phyloP scores from a whole-genome alignment of 2,113 vertebrate species.

The Grus americana region DNA sequence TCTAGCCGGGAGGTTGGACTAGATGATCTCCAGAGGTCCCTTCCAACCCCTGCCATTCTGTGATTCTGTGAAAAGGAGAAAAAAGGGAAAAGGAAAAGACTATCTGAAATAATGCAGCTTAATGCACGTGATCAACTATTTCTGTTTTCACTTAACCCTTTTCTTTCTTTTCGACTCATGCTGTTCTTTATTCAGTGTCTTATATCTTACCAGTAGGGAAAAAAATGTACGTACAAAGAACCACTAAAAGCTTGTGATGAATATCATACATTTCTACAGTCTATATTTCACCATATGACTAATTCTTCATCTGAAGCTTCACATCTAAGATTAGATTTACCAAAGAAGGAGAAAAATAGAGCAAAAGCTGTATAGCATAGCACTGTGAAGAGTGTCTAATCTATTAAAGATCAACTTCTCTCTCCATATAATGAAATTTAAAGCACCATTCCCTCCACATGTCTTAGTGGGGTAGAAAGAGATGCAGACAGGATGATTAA shows the following conservation, averaged over 20 bases:
- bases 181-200: background rate
- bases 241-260: fast-evolving
- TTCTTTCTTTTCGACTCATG: background rate
- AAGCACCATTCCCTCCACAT: background rate
- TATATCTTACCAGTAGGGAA: background rate
- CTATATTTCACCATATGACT: background rate
- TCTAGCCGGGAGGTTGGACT: too few species aligned
- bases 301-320: background rate
- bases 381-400: background rate
- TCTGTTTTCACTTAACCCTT: background rate
- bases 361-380: background rate
- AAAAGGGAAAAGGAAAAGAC: background rate
- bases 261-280: background rate
- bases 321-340: background rate
- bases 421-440: background rate
- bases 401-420: background rate
- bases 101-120: background rate
- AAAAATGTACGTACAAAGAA: background rate
- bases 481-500: constrained; percentile 4
- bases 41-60: too few species aligned
- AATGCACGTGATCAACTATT: background rate
- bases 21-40: too few species aligned
- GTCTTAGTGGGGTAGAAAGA: background rate
- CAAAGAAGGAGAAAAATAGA: background rate
- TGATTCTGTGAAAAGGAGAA: background rate